A percentile compares a stretch with the other conserved stretches of the same genome.
Evolutionary conservation across 2,888 invertebrate genomes (phyloP).

Genomic region (Caenorhabditis sp.): DNA sequence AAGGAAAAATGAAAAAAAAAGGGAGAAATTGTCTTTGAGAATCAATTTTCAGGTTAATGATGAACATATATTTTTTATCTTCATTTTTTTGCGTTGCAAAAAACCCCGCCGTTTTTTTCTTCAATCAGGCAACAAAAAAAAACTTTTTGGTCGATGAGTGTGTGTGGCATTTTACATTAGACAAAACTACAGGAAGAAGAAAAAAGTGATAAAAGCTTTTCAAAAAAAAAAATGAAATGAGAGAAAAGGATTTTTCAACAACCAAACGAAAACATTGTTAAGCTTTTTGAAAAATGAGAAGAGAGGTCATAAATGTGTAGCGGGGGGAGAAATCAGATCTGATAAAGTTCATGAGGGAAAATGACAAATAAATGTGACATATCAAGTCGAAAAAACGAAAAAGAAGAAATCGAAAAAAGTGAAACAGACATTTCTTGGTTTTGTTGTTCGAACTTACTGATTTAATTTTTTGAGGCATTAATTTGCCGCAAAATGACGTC

Average conservation of each 20-base stretch:
- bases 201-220: not conserved
- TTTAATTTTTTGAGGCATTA: no score
- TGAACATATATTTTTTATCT: not conserved
- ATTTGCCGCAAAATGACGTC: no score
- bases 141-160: no score
- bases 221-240: not conserved
- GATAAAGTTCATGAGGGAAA: constrained; percentile 3
- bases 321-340: constrained; percentile 1
- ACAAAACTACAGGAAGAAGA: not conserved
- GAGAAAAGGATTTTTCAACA: constrained; percentile 5
- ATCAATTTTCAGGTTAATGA: constrained; percentile 15
- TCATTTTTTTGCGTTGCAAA: not conserved
- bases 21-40: constrained; percentile 34
- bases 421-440: not conserved
- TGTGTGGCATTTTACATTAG: no score
- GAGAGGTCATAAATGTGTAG: constrained; percentile 3
- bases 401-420: constrained; percentile 5
- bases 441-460: no score
- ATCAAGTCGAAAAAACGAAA: not conserved
- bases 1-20: not conserved
- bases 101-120: not conserved
- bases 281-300: constrained; percentile 5
- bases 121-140: no score
- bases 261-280: constrained; percentile 5
- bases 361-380: constrained; percentile 6